These are phyloP conservation scores for Charina bottae DNA, from an alignment of 2,113 vertebrate species.

Conservation along the genomic window DNA sequence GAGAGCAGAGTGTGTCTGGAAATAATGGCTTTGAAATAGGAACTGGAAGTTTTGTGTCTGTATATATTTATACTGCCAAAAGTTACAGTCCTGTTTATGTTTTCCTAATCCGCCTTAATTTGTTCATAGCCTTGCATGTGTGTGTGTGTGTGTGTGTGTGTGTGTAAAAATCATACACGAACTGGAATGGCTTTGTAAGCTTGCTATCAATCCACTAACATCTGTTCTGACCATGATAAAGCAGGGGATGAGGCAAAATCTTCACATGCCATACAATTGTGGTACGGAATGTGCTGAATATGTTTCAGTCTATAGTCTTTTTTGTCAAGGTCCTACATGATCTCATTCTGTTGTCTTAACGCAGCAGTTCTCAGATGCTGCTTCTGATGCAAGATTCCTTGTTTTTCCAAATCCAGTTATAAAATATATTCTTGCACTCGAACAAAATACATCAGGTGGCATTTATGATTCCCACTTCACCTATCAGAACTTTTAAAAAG, in stretches of 20 bases:
- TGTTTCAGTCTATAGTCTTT: neutral
- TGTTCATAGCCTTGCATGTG: neutral
- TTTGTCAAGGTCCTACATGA: neutral
- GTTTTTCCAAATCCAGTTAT: conserved; percentile 22
- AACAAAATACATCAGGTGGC: neutral
- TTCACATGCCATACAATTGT: neutral
- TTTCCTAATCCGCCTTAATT: neutral
- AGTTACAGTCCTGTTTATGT: neutral
- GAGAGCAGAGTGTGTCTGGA: neutral
- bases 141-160: no score
- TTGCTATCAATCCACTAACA: neutral
- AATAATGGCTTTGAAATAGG: neutral
- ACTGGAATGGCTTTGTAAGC: neutral
- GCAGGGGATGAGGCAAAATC: neutral
- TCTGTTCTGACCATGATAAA: neutral
- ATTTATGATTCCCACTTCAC: neutral
- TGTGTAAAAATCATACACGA: no score
- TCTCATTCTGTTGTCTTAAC: neutral
- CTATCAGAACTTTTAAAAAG: neutral
- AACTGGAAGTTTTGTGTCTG: neutral
- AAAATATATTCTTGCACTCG: conserved; percentile 21
- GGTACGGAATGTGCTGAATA: neutral
- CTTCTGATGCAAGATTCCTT: neutral
- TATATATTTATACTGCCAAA: neutral
- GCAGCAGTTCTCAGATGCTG: neutral